Percentiles rank a stretch among this genome's conserved stretches.
Evolutionary conservation across 2,113 vertebrate genomes (phyloP).

Genomic region (Terrapene triunguis): DNA sequence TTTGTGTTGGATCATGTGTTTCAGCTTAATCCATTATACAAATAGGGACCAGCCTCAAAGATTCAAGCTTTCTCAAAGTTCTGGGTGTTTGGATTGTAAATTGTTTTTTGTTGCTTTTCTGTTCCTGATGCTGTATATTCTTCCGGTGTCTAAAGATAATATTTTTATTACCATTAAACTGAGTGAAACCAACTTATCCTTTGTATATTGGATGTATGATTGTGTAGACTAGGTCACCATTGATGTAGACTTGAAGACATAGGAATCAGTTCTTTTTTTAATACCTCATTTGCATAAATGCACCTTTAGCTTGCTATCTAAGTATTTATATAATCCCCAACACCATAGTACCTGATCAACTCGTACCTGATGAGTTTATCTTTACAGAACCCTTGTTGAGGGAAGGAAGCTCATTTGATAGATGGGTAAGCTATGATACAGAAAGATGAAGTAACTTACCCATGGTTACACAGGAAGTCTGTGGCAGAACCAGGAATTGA

Average conservation of each 20-base stretch:
- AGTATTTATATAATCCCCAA: not conserved
- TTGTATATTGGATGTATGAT: not conserved
- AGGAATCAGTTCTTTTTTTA: not conserved
- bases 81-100: not conserved
- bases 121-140: not conserved
- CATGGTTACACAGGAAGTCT: constrained; percentile 15
- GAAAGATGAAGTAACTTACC: not conserved
- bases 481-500: not conserved
- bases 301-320: not conserved
- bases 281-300: not conserved
- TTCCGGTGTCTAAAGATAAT: not conserved
- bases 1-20: constrained; percentile 1
- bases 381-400: not conserved
- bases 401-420: not conserved
- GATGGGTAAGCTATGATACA: not conserved
- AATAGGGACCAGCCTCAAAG: not conserved
- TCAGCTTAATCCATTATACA: not conserved
- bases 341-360: not conserved
- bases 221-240: not conserved
- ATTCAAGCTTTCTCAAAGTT: not conserved
- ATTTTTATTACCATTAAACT: not conserved
- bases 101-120: not conserved
- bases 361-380: not conserved
- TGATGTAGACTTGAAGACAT: not conserved
- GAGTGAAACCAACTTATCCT: not conserved